phyloP scores from a whole-genome alignment of 1,140 invertebrate genomes.

The Dendrolimus kikuchii region DNA sequence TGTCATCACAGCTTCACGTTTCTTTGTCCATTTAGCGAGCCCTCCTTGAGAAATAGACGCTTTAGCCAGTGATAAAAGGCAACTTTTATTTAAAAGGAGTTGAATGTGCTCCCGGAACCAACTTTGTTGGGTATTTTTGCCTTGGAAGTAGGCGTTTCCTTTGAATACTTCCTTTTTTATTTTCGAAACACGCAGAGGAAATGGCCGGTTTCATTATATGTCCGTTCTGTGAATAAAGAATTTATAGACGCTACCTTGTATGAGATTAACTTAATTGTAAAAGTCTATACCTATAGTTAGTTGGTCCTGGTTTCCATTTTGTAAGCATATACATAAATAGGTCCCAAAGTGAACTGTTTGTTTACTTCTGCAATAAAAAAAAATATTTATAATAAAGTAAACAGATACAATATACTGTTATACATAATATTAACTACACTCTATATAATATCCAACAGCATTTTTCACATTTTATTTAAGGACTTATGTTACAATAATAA shows the following conservation, averaged over 20 bases:
- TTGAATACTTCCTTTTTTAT: conserved; percentile 28
- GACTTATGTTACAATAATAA: no score
- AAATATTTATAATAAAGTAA: no score
- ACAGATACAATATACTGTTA: no score
- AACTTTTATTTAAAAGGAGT: conserved; percentile 33
- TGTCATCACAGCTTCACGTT: conserved; percentile 21
- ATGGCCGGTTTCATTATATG: conserved; percentile 18
- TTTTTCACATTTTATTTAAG: no score
- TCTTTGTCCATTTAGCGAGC: conserved; percentile 28
- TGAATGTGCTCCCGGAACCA: conserved; percentile 20
- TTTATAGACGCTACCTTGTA: neutral
- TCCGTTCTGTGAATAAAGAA: neutral
- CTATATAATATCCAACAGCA: no score
- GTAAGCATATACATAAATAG: no score
- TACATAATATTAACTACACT: no score
- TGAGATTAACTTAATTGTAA: no score
- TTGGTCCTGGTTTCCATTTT: no score
- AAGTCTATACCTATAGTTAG: no score
- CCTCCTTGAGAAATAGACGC: conserved; percentile 24
- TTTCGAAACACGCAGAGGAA: conserved; percentile 26
- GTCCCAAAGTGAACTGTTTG: no score
- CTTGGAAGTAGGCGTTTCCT: conserved; percentile 27
- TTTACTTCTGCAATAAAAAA: no score
- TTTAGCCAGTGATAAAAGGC: conserved; percentile 32
- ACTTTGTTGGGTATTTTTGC: conserved; percentile 25